A percentile compares a stretch with the other conserved stretches of the same genome.
phyloP scores from a whole-genome alignment of 2,888 invertebrate genomes.

The Lithophane socia region DNA sequence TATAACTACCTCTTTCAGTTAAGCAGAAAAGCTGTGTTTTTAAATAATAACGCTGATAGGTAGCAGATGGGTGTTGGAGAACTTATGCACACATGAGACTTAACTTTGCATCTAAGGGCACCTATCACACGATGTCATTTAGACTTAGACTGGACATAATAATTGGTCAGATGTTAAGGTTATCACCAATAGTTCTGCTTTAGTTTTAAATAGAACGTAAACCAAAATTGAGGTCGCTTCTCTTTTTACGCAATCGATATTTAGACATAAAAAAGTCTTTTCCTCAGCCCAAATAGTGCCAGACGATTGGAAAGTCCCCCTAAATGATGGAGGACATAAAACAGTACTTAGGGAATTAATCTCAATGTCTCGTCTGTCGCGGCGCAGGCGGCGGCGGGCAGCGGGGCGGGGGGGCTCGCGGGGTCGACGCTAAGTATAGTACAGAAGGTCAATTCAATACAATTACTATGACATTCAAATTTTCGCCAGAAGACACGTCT shows the following conservation, averaged over 20 bases:
- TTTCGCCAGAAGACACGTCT: neutral
- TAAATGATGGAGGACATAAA: slow-evolving; percentile 58
- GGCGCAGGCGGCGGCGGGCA: slow-evolving; percentile 18
- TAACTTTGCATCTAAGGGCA: neutral
- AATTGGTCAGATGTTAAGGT: neutral
- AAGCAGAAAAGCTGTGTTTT: neutral
- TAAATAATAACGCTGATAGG: neutral
- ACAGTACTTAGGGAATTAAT: slow-evolving; percentile 59
- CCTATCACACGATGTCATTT: too few species aligned
- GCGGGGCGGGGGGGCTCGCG: neutral
- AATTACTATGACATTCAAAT: slow-evolving; percentile 4
- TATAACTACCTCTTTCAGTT: neutral
- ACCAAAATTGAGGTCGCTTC: neutral
- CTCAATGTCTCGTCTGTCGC: slow-evolving; percentile 51
- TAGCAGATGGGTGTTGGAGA: neutral
- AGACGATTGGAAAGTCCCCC: slow-evolving; percentile 44
- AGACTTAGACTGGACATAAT: neutral
- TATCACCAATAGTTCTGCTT: neutral
- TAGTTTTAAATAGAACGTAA: neutral
- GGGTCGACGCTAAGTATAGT: neutral
- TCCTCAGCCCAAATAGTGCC: slow-evolving; percentile 30
- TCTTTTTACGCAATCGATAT: slow-evolving; percentile 1
- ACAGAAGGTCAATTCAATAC: slow-evolving; percentile 29
- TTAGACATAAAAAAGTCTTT: slow-evolving; percentile 27
- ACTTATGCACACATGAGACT: neutral